Base-by-base conservation (phyloP, 2,888 invertebrate genomes). In the Erebia epiphron region DNA sequence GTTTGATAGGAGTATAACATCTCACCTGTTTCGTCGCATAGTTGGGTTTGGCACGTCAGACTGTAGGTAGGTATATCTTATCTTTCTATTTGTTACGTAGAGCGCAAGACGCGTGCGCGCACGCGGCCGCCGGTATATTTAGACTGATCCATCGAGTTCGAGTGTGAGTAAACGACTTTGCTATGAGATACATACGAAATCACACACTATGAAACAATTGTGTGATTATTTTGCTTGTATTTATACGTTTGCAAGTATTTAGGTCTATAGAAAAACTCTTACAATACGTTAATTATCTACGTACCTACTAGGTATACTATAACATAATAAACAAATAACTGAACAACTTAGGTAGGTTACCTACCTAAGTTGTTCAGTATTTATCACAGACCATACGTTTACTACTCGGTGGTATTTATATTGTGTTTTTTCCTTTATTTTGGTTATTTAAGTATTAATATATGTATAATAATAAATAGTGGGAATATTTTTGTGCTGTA, bases 121-220 rank as follows among this genome's bases (percentile, higher is more conserved):
- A 88, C 91, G 90, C 90, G 82, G 78, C 82, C 85, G 85, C 86
- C 88, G 87, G 87, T 92, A 91, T 90, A 91, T 91, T 91, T 92
- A 92, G 92, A 92, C 89, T 91, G 91, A 87, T 85, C 83, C 85
- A 82, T 83, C 82, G 83, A 86, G 82, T 87, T 86, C 84, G 52
- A 65, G 67, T 69, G 58, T 68, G 60, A 16, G 64, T 62, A 46
- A 26, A 68, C 46, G 49, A 70, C 70, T 73, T 65, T 68, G 50
- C 67, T 70, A 74, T 66, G 66, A 74, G 71, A 70, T 72, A 72
- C 67, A 72, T 69, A 67, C 61, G 46, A 71, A 74, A 76, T 73
- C 71, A 67, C 74, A 75, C 74, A 75, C 75, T 71, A 54, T 68
- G 18, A 69, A 70, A 63, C 65, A 57, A 70, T 69, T 67, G 56